Evolutionary conservation across 2,888 invertebrate species (phyloP).

Genomic region (Hoplodrina ambigua): DNA sequence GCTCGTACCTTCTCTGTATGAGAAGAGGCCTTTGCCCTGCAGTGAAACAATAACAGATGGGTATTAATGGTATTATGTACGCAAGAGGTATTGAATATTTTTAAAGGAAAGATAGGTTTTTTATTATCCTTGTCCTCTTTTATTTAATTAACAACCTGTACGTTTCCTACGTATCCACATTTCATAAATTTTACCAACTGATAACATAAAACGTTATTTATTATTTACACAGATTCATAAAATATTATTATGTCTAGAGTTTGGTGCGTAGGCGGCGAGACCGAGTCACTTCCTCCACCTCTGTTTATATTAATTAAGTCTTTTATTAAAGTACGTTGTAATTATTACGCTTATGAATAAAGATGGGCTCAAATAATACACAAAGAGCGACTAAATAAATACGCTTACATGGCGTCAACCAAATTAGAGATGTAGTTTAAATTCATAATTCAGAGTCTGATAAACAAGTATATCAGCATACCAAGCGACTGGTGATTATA

Average conservation of each 20-base stretch:
- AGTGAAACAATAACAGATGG: no score
- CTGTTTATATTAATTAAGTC: conserved; percentile 49
- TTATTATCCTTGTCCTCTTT: neutral
- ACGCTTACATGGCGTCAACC: neutral
- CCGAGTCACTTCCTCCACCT: conserved; percentile 31
- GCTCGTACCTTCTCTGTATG: no score
- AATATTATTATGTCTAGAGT: conserved; percentile 27
- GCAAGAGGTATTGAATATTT: no score
- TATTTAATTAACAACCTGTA: neutral
- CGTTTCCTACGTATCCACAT: neutral
- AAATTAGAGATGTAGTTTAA: no score
- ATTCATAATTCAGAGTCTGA: no score
- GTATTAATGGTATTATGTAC: no score
- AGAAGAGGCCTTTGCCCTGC: no score
- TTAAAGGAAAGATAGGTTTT: neutral
- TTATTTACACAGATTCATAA: conserved; percentile 31
- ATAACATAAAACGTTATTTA: conserved; percentile 31
- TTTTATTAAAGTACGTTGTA: conserved; percentile 45
- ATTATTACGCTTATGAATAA: conserved; percentile 53
- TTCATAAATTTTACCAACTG: neutral
- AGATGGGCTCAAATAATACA: conserved; percentile 37
- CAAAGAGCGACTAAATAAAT: conserved; percentile 27
- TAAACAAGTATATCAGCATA: no score
- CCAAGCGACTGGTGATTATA: no score
- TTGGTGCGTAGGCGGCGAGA: conserved; percentile 33